Evolutionary conservation across 2,888 invertebrate species (phyloP), one percentile per base, ranked within the genome.

Genomic region (Agonopterix heracliana): DNA sequence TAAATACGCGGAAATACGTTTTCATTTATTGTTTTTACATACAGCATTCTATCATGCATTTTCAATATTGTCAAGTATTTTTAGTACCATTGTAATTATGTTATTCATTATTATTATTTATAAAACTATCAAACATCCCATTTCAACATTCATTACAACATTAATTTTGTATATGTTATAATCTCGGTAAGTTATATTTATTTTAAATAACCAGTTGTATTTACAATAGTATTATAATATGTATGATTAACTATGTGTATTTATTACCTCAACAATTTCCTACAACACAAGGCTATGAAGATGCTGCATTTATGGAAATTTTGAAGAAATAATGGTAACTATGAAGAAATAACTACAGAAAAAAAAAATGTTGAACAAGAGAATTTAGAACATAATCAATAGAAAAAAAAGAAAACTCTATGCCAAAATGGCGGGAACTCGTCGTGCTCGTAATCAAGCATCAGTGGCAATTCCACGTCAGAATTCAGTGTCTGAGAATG

Each of bases 361-460:
- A n/a, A 26, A 5, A 26, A 46, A n/a, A 11, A 41, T 12, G n/a
- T 38, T 34, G 26, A 2, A 12, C 7, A 8, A 44, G 44, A 40
- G 36, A 34, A 26, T 14, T n/a, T 36, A 42, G 36, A 38, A 40
- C 36, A 10, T 10, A 14, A 13, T 36, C 2, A 7, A 13, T 2
- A 14, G 40, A 46, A 46, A 10, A 17, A 34, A 34, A 66, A 45
- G 14, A 9, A 41, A 35, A 66, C 12, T 41, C 13, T 2, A n/a
- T 26, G 10, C 38, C 3, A 64, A 69, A 62, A 82, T 86, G 83
- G 83, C 79, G 53, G 81, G 84, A 59, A 74, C 81, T 56, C 76
- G 88, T 66, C 81, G 87, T 56, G 81, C 74, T 47, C 85, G 87
- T 57, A 85, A 81, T 65, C 86, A 86, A 63, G 76, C 78, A 56